phyloP scores from a whole-genome alignment of 2,888 invertebrate genomes.

The Synanthedon formicaeformis region DNA sequence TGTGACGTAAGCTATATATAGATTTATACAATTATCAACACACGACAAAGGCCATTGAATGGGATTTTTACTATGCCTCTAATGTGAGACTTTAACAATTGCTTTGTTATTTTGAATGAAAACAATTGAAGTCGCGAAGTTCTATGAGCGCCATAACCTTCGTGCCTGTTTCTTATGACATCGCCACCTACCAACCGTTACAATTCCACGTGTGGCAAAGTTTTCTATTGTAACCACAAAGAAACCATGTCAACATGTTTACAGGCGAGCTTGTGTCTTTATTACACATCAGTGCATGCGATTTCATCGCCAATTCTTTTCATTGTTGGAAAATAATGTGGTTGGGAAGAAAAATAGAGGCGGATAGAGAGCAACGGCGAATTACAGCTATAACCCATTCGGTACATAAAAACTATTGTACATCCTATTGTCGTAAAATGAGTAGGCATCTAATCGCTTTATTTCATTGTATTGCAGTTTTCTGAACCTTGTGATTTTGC shows the following conservation, averaged over 20 bases:
- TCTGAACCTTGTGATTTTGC: too few species aligned
- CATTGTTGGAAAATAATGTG: conserved; percentile 1
- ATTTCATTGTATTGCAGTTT: too few species aligned
- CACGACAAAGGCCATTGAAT: too few species aligned
- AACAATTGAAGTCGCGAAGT: too few species aligned
- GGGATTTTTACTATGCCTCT: too few species aligned
- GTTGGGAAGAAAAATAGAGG: conserved; percentile 1
- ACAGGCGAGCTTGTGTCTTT: neutral
- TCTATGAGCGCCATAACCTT: too few species aligned
- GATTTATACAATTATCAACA: too few species aligned
- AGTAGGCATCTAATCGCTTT: neutral
- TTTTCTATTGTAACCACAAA: conserved; percentile 4
- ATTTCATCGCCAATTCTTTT: conserved; percentile 10
- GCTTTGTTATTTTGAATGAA: too few species aligned
- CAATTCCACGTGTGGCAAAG: neutral
- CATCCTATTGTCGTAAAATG: neutral
- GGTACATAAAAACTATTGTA: neutral
- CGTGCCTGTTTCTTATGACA: neutral
- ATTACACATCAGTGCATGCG: conserved; percentile 3
- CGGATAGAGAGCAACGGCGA: conserved; percentile 2
- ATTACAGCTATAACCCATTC: neutral
- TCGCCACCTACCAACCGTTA: neutral
- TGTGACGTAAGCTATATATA: too few species aligned
- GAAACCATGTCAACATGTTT: conserved; percentile 8
- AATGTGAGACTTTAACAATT: too few species aligned